These are phyloP conservation scores for Ferdinandea cuprea DNA, from an alignment of 2,888 invertebrate genomes.

Conservation along the genomic window DNA sequence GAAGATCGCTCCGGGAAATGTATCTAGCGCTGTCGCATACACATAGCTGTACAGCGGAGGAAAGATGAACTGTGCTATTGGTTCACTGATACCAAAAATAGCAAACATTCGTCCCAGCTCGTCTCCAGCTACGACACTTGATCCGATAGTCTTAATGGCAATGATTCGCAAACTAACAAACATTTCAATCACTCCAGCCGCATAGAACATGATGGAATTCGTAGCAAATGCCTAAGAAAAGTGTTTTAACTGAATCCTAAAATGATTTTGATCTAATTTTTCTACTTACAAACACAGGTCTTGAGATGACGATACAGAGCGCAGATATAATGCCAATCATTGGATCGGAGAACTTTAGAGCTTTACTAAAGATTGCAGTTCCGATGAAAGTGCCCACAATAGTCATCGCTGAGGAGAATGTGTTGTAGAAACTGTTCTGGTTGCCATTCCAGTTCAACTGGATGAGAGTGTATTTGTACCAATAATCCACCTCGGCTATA, in stretches of 20 bases:
- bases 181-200: conserved; percentile 80
- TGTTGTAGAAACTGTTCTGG: conserved; percentile 80
- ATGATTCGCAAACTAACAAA: conserved; percentile 81
- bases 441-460: conserved; percentile 82
- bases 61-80: conserved; percentile 81
- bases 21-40: conserved; percentile 79
- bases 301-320: conserved; percentile 79
- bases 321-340: conserved; percentile 81
- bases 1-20: conserved; percentile 82
- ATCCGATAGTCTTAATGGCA: conserved; percentile 82
- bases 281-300: conserved; percentile 80
- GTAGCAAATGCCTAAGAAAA: conserved; percentile 79
- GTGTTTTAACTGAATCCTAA: conserved; percentile 5
- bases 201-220: conserved; percentile 79
- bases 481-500: conserved; percentile 80
- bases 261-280: not conserved
- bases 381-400: conserved; percentile 82
- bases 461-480: conserved; percentile 80
- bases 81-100: conserved; percentile 82
- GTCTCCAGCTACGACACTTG: conserved; percentile 81
- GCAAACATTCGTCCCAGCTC: conserved; percentile 80
- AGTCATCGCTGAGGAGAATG: conserved; percentile 79
- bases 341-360: conserved; percentile 80
- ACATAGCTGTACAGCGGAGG: conserved; percentile 81
- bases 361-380: conserved; percentile 81